A percentile compares a stretch with the other conserved stretches of the same genome.
phyloP scores from a whole-genome alignment of 2,113 vertebrate species.

The Alosa alosa region DNA sequence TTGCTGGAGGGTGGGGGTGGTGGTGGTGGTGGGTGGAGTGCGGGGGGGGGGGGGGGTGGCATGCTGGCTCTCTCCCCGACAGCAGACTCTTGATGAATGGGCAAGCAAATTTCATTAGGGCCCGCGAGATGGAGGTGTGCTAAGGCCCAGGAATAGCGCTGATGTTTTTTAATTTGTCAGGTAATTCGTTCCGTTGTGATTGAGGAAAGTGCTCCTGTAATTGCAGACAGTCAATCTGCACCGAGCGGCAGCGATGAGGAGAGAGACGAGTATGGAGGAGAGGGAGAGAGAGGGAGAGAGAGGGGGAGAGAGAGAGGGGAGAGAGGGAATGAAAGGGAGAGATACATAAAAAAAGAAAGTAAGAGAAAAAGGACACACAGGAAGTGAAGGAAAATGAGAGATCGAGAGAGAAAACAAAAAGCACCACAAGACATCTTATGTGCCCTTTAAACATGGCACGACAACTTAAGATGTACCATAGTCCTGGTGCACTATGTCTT shows the following conservation, averaged over 20 bases:
- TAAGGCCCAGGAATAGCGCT: slow-evolving; percentile 62
- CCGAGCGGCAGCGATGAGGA: slow-evolving; percentile 13
- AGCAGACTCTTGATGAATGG: slow-evolving; percentile 63
- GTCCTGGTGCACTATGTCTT: too few species aligned
- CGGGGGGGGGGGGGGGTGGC: not conserved
- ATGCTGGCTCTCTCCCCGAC: slow-evolving; percentile 42
- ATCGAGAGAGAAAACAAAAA: not conserved
- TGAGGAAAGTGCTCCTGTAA: slow-evolving; percentile 68
- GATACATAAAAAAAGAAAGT: slow-evolving; percentile 18
- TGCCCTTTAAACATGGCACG: not conserved
- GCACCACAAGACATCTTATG: not conserved
- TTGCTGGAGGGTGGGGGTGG: slow-evolving; percentile 19
- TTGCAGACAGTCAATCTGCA: slow-evolving; percentile 68
- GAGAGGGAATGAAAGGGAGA: not conserved
- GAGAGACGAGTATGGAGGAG: slow-evolving; percentile 21
- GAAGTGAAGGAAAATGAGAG: not conserved
- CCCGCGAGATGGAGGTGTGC: slow-evolving; percentile 56
- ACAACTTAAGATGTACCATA: not conserved
- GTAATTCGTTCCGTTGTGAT: slow-evolving; percentile 68
- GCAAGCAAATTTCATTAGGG: slow-evolving; percentile 70
- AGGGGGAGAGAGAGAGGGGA: not conserved
- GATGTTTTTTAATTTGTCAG: slow-evolving; percentile 71
- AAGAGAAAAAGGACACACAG: not conserved
- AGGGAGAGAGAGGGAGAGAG: not conserved
- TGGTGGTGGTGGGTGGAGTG: not conserved